Base-by-base conservation (phyloP, 1,140 invertebrate species). In the Drosophila repletoides region DNA sequence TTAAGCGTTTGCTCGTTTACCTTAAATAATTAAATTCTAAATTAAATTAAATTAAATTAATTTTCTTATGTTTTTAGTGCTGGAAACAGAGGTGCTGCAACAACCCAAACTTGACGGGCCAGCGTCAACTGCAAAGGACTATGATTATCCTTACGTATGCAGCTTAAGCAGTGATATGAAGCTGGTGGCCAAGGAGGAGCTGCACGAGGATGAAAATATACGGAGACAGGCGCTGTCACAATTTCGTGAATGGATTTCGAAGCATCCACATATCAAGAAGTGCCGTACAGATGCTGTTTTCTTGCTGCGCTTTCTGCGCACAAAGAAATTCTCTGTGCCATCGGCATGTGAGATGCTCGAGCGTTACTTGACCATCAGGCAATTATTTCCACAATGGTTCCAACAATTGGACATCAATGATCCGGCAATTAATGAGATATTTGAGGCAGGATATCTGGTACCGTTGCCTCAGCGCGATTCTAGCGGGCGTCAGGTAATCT, bases 311-410 rank as follows among this genome's bases (percentile, higher is more conserved):
- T 97, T 97, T 80, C 92, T 97, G 0, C 92, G 96, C 9, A 95
- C 95, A 1, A 95, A 96, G 87, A 97, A 97, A 87, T 97, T 96
- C 88, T 95, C 95, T 29, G 92, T 97, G 9, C 95, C 95, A 0
- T 92, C 95, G 76, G 95, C 97, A 0, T 95, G 96, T 76, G 94
- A 95, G 40, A 95, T 97, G 93, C 90, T 98, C 36, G 95, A 97
- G 84, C 93, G 94, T 9, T 98, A 97, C 83, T 91, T 97, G 9
- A 94, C 94, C 4, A 95, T 97, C 53, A 92, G 95, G 14, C 94
- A 95, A 76, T 89, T 95, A 45, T 95, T 96, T 80, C 95, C 96
- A 0, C 92, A 95, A 9, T 97, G 96, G 95, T 97, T 97, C 90
- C 92, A 93, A 61, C 94, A 94, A 38, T 90, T 97, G 12, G 95